Evolutionary conservation across 2,113 vertebrate species (phyloP), one percentile per base, ranked within the genome.

Genomic region (Grus americana): DNA sequence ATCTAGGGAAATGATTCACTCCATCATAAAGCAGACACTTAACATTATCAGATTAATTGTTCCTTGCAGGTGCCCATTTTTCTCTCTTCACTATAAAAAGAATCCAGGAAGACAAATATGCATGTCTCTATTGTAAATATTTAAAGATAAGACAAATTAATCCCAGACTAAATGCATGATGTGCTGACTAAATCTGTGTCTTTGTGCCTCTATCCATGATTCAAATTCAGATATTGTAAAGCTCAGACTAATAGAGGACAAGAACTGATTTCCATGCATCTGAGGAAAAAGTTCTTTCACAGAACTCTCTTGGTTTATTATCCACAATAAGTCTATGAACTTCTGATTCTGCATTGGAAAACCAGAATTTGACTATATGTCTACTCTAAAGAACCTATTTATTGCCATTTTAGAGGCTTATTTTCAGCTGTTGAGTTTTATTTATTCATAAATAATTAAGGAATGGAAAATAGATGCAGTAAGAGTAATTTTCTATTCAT

Each of bases 371-470:
- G 27, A 57, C 34, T 58, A 15, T 42, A 80, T 19, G 5, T 88
- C 59, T 76, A 10, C n/a, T 66, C 70, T 66, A 63, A 92, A 71
- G 5, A 55, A 83, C 1, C 0, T 74, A 15, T 55, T 90, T 88
- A 38, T 78, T 86, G 16, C 7, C 27, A 58, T 79, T 94, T 92
- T 76, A 92, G 27, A 52, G 24, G 8, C 5, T 88, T 87, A 57
- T 55, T 94, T 92, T 94, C 15, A 81, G 57, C 15, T 75, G 12
- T 65, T 92, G n/a, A 68, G 11, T 89, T 96, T 84, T 79, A 68
- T 81, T 83, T 94, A 89, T 83, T 86, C 23, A 54, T 92, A 84
- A 93, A 97, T 91, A 91, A 92, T 87, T 93, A 94, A 93, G 8
- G 40, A 91, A 79, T 26, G 3, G 49, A 86, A 95, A 94, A 88